These are phyloP conservation scores for Plecturocebus donacophilus DNA, from an alignment of 2,113 vertebrate genomes.

Conservation along the genomic window DNA sequence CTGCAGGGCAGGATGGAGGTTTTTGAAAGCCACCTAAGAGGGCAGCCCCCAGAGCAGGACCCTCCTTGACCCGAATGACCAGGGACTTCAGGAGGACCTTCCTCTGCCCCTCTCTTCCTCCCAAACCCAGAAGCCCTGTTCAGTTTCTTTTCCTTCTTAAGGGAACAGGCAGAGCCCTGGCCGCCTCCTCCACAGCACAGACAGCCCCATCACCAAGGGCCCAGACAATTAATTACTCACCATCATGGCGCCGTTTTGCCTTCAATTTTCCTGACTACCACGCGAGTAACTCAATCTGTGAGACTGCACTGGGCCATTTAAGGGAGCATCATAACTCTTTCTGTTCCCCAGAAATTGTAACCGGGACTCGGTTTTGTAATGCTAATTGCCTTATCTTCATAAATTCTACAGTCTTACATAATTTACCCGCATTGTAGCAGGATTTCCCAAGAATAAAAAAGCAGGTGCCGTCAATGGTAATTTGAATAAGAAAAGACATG, in stretches of 20 bases:
- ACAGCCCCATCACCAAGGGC: conserved; percentile 72
- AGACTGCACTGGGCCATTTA: conserved; percentile 81
- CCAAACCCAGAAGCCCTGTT: background rate
- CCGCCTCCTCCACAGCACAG: conserved; percentile 2
- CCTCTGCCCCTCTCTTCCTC: background rate
- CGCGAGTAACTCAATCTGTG: conserved; percentile 79
- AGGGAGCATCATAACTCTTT: conserved; percentile 82
- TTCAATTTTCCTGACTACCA: conserved; percentile 78
- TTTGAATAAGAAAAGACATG: conserved; percentile 89
- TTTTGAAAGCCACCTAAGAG: background rate
- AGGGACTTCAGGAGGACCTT: background rate
- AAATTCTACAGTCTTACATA: conserved; percentile 86
- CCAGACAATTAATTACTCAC: conserved; percentile 79
- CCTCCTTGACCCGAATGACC: background rate
- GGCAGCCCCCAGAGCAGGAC: background rate
- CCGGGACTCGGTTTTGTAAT: conserved; percentile 85
- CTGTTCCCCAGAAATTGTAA: conserved; percentile 84
- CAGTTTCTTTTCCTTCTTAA: background rate
- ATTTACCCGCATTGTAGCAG: conserved; percentile 85
- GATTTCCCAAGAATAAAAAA: conserved; percentile 86
- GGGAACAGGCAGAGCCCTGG: background rate
- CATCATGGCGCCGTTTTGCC: conserved; percentile 73
- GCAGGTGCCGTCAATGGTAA: conserved; percentile 85
- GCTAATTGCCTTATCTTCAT: conserved; percentile 88
- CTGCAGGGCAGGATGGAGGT: background rate